Percentiles rank a stretch among this genome's conserved stretches.
phyloP scores from a whole-genome alignment of 2,888 invertebrate species.

The Lagria hirta region DNA sequence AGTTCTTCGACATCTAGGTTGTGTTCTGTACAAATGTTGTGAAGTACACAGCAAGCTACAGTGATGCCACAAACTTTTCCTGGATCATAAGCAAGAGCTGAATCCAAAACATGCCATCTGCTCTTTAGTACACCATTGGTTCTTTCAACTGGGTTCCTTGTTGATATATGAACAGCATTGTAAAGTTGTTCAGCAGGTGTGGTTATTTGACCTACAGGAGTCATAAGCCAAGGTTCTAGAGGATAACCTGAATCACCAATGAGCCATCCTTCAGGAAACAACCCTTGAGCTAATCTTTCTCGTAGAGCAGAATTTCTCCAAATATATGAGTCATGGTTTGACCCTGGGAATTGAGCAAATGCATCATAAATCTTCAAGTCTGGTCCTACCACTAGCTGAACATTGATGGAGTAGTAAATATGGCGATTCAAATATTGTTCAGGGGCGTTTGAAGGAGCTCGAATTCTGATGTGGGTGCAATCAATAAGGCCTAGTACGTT shows the following conservation, averaged over 20 bases:
- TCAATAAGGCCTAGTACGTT: conserved; percentile 22
- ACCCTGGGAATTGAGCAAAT: conserved; percentile 23
- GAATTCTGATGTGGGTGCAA: conserved; percentile 11
- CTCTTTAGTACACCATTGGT: conserved; percentile 13
- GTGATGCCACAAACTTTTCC: too few relatives aligned
- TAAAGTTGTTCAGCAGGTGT: conserved; percentile 18
- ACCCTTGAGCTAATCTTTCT: conserved; percentile 3
- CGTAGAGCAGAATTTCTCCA: conserved; percentile 24
- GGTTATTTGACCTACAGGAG: conserved; percentile 9
- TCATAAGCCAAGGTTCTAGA: conserved; percentile 24
- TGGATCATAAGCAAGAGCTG: too few relatives aligned
- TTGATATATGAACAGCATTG: conserved; percentile 15
- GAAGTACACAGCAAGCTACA: too few relatives aligned
- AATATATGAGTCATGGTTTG: conserved; percentile 19
- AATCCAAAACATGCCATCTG: too few relatives aligned
- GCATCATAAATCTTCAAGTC: conserved; percentile 22
- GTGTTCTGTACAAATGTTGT: too few relatives aligned
- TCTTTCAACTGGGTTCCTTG: conserved; percentile 13
- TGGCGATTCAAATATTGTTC: conserved; percentile 14
- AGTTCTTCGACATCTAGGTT: too few relatives aligned
- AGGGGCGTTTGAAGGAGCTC: conserved; percentile 1
- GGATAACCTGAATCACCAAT: conserved; percentile 20
- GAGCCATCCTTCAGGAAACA: conserved; percentile 11
- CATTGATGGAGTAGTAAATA: conserved; percentile 17
- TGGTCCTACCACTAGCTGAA: conserved; percentile 23